Conservation (phyloP, 1,140 invertebrate species). For the Trachymyrmex septentrionalis region DNA sequence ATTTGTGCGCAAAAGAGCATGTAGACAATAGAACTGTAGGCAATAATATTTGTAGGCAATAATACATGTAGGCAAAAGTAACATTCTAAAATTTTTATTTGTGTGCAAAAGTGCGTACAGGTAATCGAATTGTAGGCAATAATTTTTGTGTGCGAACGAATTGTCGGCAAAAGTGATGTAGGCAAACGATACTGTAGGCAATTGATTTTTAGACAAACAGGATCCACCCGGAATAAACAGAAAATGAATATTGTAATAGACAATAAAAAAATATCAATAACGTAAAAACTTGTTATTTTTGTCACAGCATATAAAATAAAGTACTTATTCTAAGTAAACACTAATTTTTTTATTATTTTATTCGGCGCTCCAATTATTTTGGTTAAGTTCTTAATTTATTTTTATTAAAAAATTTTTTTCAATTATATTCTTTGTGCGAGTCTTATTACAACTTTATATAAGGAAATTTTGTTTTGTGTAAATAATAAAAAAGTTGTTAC, state of each 20-base stretch:
- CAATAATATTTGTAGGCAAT: too few relatives aligned
- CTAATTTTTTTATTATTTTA: constrained; percentile 17
- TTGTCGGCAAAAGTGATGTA: too few relatives aligned
- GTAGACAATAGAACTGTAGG: too few relatives aligned
- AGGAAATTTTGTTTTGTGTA: background rate
- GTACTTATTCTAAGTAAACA: background rate
- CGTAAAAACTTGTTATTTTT: background rate
- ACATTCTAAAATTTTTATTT: too few relatives aligned
- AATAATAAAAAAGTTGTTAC: background rate
- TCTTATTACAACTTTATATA: background rate
- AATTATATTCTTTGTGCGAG: background rate
- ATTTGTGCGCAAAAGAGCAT: too few relatives aligned
- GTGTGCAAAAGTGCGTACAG: too few relatives aligned
- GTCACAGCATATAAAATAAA: background rate
- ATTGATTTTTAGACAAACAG: too few relatives aligned
- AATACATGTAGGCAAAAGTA: too few relatives aligned
- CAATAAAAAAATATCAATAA: background rate
- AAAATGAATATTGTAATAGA: background rate
- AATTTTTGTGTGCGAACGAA: too few relatives aligned
- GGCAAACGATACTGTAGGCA: too few relatives aligned
- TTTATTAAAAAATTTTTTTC: background rate
- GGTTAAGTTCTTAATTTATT: background rate
- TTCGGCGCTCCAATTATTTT: background rate
- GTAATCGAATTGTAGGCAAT: too few relatives aligned
- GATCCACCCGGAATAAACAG: background rate